Base-by-base conservation (phyloP, 2,888 invertebrate genomes). In the Ypsolopha scabrella region DNA sequence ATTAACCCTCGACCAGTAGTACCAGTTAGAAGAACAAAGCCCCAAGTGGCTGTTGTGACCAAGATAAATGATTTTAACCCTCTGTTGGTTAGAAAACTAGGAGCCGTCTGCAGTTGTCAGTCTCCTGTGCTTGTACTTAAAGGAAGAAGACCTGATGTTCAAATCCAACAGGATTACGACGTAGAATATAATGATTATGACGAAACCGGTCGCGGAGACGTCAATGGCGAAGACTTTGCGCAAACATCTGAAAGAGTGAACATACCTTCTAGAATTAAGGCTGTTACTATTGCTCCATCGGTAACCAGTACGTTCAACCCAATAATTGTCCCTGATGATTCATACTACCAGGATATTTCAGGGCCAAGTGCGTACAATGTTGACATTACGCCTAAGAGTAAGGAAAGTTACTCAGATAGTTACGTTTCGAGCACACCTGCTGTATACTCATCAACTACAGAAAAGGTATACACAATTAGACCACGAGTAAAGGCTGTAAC, bases 51-150 rank as follows among this genome's bases (percentile, higher is more conserved):
- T 41, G 88, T 91, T 7, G 89, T 92, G 2, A 89, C 92, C 0
- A 91, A 92, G 68, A 87, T 91, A 55, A 92, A 92, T 59, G 92
- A 92, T 59, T 89, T 91, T 58, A 92, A 92, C 69, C 92, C 93
- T 0, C 73, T 93, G 7, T 79, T 93, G 13, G 87, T 92, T 0
- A 88, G 90, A 41, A 93, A 93, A 75, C 75, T 93, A 9, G 91
- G 92, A 3, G 92, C 92, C 4, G 92, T 92, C 51, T 93, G 93
- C 59, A 92, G 92, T 51, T 93, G 93, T 63, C 87, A 88, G 57
- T 89, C 90, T 1, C 89, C 90, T 47, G 75, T 88, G 1, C 59
- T 90, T 38, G 75, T 80, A 33, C 70, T 90, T 0, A 82, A 87
- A 61, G 88, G 87, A 60, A 81, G 62, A 55, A 75, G 79, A 59